phyloP scores from a whole-genome alignment of 2,797 vertebrate species.

The Heliangelus exortis region DNA sequence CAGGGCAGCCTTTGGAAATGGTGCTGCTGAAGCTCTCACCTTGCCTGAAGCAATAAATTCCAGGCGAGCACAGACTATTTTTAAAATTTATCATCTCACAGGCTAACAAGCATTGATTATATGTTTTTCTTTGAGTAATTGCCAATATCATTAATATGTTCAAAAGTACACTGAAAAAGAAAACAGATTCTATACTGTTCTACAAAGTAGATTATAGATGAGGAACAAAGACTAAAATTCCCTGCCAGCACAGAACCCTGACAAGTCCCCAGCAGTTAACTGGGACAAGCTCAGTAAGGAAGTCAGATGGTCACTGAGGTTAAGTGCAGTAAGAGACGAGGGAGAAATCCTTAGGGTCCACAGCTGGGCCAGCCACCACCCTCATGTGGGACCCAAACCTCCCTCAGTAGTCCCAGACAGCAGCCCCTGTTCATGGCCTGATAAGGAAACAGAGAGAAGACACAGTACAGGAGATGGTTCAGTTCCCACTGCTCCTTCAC shows the following conservation, averaged over 20 bases:
- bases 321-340: not conserved
- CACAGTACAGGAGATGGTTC: not conserved
- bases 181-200: not conserved
- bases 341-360: not conserved
- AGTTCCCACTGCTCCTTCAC: not conserved
- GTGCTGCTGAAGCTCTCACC: conserved; percentile 58
- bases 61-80: conserved; percentile 40
- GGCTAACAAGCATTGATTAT: conserved; percentile 60
- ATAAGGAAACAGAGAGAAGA: not conserved
- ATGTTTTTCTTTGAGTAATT: conserved; percentile 62
- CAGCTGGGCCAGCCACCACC: not conserved
- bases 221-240: not conserved
- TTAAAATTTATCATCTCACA: conserved; percentile 42
- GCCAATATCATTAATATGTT: conserved; percentile 56
- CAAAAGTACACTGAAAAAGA: conserved; percentile 34
- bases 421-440: not conserved
- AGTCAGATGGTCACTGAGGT: not conserved
- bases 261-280: not conserved
- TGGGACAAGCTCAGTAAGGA: not conserved
- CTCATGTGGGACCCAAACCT: rapidly evolving
- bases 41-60: conserved; percentile 67
- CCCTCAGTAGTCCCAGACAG: not conserved
- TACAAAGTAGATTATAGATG: not conserved
- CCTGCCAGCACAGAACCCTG: not conserved
- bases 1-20: conserved; percentile 40